Evolutionary conservation across 2,888 invertebrate species (phyloP).

Genomic region (Hypercompe scribonia): DNA sequence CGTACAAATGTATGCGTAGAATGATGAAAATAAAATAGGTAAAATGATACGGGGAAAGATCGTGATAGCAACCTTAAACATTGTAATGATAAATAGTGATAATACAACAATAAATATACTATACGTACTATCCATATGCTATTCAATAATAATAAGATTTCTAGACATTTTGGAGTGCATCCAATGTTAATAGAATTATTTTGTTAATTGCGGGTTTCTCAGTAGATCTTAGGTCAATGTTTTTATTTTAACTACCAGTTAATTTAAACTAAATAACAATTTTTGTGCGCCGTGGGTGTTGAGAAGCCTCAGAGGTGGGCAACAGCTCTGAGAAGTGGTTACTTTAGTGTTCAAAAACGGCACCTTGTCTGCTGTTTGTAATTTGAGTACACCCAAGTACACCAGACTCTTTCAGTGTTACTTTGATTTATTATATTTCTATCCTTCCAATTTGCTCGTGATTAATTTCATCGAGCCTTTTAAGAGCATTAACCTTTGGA

Average conservation of each 20-base stretch:
- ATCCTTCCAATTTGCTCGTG: no score
- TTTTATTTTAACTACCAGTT: background rate
- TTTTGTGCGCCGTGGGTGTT: background rate
- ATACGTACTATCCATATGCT: conserved; percentile 1
- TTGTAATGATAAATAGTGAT: background rate
- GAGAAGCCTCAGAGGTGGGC: background rate
- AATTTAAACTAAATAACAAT: background rate
- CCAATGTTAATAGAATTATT: background rate
- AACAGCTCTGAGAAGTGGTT: no score
- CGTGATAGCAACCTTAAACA: background rate
- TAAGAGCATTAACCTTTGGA: no score
- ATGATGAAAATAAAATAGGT: background rate
- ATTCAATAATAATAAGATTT: background rate
- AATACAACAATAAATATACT: no score
- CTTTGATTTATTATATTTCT: no score
- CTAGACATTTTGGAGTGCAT: conserved; percentile 6
- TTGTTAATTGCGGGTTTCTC: background rate
- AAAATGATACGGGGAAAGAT: background rate
- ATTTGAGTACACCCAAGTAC: no score
- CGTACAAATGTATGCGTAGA: background rate
- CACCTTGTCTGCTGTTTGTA: no score
- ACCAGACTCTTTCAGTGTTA: no score
- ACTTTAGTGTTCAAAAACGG: no score
- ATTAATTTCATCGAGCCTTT: no score
- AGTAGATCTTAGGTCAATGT: background rate